A percentile compares a stretch with the other conserved stretches of the same genome.
phyloP scores from a whole-genome alignment of 2,113 vertebrate genomes.

The Myrmophylax atrothorax region DNA sequence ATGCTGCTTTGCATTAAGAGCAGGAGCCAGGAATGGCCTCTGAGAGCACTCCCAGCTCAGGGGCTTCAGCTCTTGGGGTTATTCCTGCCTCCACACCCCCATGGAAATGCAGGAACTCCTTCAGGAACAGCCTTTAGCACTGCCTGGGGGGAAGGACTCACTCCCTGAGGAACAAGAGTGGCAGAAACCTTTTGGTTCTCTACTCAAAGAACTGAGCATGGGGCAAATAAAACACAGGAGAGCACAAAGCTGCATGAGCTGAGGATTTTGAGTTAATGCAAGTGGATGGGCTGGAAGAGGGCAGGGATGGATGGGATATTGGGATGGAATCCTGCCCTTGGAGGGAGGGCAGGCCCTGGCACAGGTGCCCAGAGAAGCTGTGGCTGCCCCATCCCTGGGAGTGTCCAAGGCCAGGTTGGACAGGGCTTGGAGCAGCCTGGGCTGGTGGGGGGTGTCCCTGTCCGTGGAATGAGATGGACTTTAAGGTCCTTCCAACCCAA shows the following conservation, averaged over 20 bases:
- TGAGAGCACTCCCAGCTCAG: conserved; percentile 55
- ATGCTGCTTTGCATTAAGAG: conserved; percentile 53
- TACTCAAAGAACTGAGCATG: not conserved
- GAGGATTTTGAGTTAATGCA: not conserved
- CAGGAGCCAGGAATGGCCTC: conserved; percentile 48
- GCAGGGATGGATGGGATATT: not conserved
- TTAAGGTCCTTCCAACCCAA: not conserved
- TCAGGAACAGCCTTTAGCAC: conserved; percentile 1
- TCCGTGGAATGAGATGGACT: not conserved
- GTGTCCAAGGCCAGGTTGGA: not conserved
- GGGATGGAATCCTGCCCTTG: not conserved
- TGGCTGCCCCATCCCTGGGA: not conserved
- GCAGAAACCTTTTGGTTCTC: not conserved
- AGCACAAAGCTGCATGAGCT: not conserved
- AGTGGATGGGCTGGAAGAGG: not conserved
- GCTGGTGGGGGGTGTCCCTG: not conserved
- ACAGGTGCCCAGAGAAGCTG: not conserved
- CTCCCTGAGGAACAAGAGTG: not conserved
- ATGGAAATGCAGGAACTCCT: not conserved
- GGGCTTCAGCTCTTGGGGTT: conserved; percentile 21
- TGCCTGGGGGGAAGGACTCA: not conserved
- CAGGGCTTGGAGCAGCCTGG: not conserved
- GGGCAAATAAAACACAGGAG: not conserved
- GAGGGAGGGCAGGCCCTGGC: not conserved
- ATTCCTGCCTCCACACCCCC: not conserved